These are phyloP conservation scores for Anolis carolinensis DNA, from an alignment of 2,113 vertebrate genomes.

Conservation along the genomic window DNA sequence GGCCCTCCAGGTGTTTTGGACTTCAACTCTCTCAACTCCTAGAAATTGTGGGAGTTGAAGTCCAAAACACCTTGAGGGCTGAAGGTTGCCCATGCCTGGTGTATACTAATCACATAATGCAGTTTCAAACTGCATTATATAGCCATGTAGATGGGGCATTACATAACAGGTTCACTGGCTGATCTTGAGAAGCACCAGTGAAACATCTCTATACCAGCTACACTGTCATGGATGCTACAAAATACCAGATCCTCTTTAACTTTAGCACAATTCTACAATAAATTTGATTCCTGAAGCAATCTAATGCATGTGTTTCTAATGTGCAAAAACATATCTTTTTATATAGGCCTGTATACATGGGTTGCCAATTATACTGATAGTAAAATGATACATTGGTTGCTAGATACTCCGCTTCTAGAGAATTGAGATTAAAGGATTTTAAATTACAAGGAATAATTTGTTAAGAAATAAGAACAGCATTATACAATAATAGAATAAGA, in stretches of 20 bases:
- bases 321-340: not conserved
- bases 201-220: not conserved
- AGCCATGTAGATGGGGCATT: too few relatives aligned
- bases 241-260: not conserved
- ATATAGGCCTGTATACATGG: not conserved
- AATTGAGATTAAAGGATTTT: not conserved
- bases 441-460: not conserved
- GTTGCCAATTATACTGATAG: not conserved
- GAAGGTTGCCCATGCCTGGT: too few relatives aligned
- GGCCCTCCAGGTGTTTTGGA: too few relatives aligned
- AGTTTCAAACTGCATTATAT: too few relatives aligned
- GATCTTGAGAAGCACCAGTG: not conserved
- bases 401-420: not conserved
- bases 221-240: not conserved
- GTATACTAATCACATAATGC: too few relatives aligned
- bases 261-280: too few relatives aligned
- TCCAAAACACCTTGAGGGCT: too few relatives aligned
- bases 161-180: too few relatives aligned
- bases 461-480: not conserved
- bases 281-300: not conserved
- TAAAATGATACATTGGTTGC: not conserved
- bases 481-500: not conserved
- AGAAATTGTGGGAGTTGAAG: too few relatives aligned
- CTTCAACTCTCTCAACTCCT: too few relatives aligned
- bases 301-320: not conserved